phyloP scores from a whole-genome alignment of 53 echinoderm and acorn worm species.

The Antedon mediterranea region DNA sequence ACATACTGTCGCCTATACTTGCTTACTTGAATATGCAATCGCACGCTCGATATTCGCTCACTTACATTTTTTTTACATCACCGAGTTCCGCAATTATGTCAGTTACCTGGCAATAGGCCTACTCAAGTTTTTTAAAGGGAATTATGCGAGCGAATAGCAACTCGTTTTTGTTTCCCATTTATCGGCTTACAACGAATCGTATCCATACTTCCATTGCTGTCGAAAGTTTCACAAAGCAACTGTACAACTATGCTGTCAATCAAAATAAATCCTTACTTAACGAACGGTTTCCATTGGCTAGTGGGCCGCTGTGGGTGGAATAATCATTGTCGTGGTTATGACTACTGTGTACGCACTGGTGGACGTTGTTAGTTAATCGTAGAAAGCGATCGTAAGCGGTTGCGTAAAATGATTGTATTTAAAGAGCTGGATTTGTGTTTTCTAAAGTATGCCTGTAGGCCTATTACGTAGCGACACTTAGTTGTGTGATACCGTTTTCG shows the following conservation, averaged over 20 bases:
- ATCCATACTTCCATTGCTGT: background rate
- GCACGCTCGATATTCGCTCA: background rate
- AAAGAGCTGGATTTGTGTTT: background rate
- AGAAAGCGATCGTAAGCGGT: background rate
- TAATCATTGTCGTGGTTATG: background rate
- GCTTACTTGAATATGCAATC: background rate
- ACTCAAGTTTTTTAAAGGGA: background rate
- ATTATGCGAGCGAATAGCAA: background rate
- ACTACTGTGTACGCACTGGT: background rate
- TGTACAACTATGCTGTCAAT: background rate
- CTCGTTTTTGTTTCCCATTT: background rate
- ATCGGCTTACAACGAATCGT: background rate
- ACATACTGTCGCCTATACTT: background rate
- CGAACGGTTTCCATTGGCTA: background rate
- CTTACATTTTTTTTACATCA: slow-evolving; percentile 1
- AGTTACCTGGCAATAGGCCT: background rate
- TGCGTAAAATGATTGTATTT: background rate
- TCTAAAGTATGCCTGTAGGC: background rate
- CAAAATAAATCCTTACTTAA: background rate
- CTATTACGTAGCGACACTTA: background rate
- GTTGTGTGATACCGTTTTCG: background rate
- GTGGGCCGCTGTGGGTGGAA: background rate
- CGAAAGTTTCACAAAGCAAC: background rate
- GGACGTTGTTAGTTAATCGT: background rate
- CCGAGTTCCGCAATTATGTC: background rate